These are phyloP conservation scores for Alitta virens DNA, from an alignment of 2,888 invertebrate genomes.

Conservation along the genomic window DNA sequence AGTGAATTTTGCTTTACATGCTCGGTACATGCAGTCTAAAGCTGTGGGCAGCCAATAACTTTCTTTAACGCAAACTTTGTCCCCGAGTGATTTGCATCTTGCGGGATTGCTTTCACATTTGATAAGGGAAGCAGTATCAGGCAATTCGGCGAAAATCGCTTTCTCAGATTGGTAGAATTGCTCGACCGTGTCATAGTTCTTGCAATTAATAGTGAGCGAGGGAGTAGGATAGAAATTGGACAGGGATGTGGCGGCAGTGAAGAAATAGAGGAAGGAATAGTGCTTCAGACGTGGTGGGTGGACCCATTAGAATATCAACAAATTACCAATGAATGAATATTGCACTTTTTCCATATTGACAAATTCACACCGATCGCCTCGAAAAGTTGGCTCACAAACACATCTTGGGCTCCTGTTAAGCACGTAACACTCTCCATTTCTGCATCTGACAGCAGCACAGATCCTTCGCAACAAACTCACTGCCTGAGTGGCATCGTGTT, in stretches of 20 bases:
- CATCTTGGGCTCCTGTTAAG: conserved; percentile 6
- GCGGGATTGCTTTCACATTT: too few species aligned
- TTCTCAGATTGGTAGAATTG: too few species aligned
- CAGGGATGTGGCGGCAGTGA: not conserved
- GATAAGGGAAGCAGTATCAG: too few species aligned
- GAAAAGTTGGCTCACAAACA: conserved; percentile 10
- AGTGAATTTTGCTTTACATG: too few species aligned
- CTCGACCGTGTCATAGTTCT: too few species aligned
- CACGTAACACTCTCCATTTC: conserved; percentile 12
- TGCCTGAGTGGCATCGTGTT: not conserved
- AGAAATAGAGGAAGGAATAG: conserved; percentile 26
- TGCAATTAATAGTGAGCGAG: too few species aligned
- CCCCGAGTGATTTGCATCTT: too few species aligned
- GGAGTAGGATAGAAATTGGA: too few species aligned
- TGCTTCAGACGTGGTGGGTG: conserved; percentile 23
- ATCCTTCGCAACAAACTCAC: conserved; percentile 3
- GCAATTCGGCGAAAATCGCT: too few species aligned
- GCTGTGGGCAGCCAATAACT: too few species aligned
- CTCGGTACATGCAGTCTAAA: too few species aligned
- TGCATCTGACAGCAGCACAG: conserved; percentile 3
- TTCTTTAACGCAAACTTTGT: too few species aligned
- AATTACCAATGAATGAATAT: conserved; percentile 17
- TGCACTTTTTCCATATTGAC: conserved; percentile 16
- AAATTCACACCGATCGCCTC: conserved; percentile 17
- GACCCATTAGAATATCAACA: conserved; percentile 25